Evolutionary conservation across 1,140 invertebrate species (phyloP), one percentile per base, ranked within the genome.

Genomic region (Pygmarrhopalites habei): DNA sequence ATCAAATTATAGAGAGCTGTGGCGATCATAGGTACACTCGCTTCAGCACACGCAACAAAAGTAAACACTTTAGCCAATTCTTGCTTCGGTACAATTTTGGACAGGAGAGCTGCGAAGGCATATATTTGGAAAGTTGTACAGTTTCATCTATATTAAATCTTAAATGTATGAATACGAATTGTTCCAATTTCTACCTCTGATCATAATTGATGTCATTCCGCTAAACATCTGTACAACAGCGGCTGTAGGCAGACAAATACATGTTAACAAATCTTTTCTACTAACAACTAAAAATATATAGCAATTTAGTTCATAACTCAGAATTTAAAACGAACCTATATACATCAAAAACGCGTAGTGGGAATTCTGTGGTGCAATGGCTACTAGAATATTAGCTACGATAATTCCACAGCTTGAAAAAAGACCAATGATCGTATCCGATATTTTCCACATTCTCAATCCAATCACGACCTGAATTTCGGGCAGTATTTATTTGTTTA

Each of bases 51-150:
- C 12, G 67, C 61, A 0, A 68, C 67, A 46, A 68, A 65, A 1
- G 67, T 65, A 35, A 68, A 68, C 2, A 60, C 59, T 53, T 68
- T 68, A 2, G 51, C 67, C 1, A 68, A 28, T 44, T 68, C 67
- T 47, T 68, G 63, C 35, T 60, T 65, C 2, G 63, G 55, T 2
- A 68, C 64, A 44, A 64, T 65, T 58, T 68, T 68, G 2, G 67
- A 68, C 12, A 68, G 47, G 62, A 68, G 64, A 14, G 51, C 53
- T n/a, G n/a, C n/a, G n/a, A n/a, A n/a, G n/a, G n/a, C n/a, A n/a
- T n/a, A n/a, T n/a, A n/a, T n/a, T n/a, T n/a, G 12, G 12, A n/a
- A 43, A n/a, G 14, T n/a, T 14, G 41, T n/a, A 43, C 41, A 43
- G 41, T 43, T 14, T 14, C n/a, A n/a, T 14, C 41, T n/a, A n/a